A percentile compares a stretch with the other conserved stretches of the same genome.
These are phyloP conservation scores for Cybosia mesomella DNA, from an alignment of 2,888 invertebrate species.

Conservation along the genomic window DNA sequence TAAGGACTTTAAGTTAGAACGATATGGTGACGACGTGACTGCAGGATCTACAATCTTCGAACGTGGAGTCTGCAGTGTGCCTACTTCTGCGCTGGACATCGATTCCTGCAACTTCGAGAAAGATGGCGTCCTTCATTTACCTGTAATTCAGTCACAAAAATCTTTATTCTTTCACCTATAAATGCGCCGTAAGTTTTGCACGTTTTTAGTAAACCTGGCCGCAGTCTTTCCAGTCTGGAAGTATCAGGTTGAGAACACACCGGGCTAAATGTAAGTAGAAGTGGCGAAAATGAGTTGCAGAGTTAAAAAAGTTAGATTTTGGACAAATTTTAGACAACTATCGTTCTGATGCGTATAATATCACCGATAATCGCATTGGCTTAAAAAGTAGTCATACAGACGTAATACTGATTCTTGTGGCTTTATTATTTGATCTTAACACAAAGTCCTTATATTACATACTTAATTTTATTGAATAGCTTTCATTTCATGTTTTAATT, in stretches of 20 bases:
- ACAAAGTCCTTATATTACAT: slow-evolving; percentile 3
- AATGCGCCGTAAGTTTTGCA: neutral
- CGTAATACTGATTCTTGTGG: slow-evolving; percentile 3
- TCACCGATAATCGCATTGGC: neutral
- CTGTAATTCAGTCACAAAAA: slow-evolving; percentile 1
- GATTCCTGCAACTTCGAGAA: neutral
- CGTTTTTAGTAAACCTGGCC: neutral
- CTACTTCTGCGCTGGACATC: neutral
- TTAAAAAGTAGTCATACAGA: neutral
- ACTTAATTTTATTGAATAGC: neutral
- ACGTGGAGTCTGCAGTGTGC: neutral
- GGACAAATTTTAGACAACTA: neutral
- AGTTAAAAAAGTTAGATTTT: neutral
- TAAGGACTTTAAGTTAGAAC: slow-evolving; percentile 2
- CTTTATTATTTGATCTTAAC: neutral
- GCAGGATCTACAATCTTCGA: neutral
- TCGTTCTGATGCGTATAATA: neutral
- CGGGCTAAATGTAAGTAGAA: neutral
- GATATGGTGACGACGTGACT: neutral
- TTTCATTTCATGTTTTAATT: neutral
- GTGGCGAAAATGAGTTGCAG: too few species aligned
- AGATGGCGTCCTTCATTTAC: neutral
- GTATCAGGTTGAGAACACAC: neutral
- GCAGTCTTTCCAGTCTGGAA: neutral
- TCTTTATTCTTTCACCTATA: neutral